Percentiles rank a stretch among this genome's conserved stretches.
Conservation (phyloP, 2,113 vertebrate genomes). For the Theristicus caerulescens region DNA sequence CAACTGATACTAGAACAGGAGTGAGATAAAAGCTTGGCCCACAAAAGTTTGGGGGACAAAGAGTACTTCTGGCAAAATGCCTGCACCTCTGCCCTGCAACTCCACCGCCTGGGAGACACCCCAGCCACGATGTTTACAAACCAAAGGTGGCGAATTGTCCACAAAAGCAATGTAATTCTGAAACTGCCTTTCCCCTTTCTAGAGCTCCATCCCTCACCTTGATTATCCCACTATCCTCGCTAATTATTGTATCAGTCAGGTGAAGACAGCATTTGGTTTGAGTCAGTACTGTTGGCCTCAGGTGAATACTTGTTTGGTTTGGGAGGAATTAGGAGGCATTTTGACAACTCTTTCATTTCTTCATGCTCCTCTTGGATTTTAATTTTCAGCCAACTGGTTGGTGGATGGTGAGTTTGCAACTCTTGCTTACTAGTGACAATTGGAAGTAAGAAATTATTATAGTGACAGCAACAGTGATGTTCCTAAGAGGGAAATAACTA, state of each 20-base stretch:
- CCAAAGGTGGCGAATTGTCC: neutral
- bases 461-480: constrained; percentile 18
- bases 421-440: constrained; percentile 66
- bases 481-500: constrained; percentile 18
- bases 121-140: neutral
- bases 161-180: neutral
- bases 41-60: neutral
- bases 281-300: constrained; percentile 42
- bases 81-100: neutral
- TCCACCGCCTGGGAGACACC: neutral
- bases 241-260: neutral
- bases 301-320: constrained; percentile 61
- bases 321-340: constrained; percentile 59
- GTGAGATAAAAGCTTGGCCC: neutral
- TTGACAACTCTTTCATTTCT: constrained; percentile 70
- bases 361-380: constrained; percentile 68
- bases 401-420: constrained; percentile 63
- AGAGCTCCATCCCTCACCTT: neutral
- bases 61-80: neutral
- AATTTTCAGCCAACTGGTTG: constrained; percentile 67
- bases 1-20: neutral
- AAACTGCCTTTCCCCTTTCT: neutral
- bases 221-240: neutral
- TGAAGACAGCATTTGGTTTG: constrained; percentile 32
- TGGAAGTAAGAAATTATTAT: constrained; percentile 50